Conservation (phyloP, 2,797 vertebrate species). For the Varecia variegata region DNA sequence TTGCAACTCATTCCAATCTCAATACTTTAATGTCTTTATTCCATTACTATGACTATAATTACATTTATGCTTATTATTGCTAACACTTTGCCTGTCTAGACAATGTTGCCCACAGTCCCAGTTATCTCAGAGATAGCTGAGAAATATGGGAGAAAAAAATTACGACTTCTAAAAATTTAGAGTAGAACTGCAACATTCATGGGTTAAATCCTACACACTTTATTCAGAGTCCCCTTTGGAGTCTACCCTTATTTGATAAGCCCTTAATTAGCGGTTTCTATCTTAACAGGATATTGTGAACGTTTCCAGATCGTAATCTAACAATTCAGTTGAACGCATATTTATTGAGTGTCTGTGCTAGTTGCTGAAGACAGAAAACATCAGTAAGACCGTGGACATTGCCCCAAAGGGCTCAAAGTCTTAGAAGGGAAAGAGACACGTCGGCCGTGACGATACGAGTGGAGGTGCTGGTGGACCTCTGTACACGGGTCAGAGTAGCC, state of each 20-base stretch:
- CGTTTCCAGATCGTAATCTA: neutral
- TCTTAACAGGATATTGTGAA: neutral
- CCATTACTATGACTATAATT: no score
- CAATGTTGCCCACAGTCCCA: neutral
- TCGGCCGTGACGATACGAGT: neutral
- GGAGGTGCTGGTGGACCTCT: rapidly evolving
- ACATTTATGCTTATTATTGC: neutral
- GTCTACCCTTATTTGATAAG: neutral
- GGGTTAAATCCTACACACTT: neutral
- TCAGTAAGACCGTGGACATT: rapidly evolving
- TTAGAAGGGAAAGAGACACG: neutral
- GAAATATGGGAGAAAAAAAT: neutral
- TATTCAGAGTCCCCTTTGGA: neutral
- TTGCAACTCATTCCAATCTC: neutral
- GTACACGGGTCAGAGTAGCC: neutral
- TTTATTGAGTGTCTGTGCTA: neutral
- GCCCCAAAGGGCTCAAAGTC: neutral
- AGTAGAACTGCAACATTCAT: neutral
- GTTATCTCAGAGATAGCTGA: neutral
- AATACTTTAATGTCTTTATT: neutral
- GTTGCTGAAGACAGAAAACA: neutral
- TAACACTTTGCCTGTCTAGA: neutral
- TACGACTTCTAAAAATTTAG: neutral
- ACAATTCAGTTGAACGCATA: neutral
- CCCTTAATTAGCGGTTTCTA: neutral